phyloP scores from a whole-genome alignment of 2,888 invertebrate genomes.

The Galerucella nymphaeae region DNA sequence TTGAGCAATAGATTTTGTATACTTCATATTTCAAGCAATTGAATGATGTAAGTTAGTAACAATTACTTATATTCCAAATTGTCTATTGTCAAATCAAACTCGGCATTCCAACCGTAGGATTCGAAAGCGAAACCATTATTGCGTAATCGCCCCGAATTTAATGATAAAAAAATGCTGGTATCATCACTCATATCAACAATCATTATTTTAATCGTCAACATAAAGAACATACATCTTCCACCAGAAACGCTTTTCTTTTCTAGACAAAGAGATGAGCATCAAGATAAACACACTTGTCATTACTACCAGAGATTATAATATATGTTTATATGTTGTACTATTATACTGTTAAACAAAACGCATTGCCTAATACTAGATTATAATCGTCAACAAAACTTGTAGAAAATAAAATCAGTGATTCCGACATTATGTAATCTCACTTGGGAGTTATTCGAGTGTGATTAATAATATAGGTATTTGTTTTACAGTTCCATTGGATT shows the following conservation, averaged over 20 bases:
- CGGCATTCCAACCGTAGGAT: background rate
- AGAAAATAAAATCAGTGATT: background rate
- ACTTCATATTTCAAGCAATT: background rate
- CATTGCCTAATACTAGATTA: background rate
- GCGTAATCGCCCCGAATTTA: background rate
- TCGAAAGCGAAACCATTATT: background rate
- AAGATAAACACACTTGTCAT: constrained; percentile 2
- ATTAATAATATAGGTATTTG: no score
- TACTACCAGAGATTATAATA: constrained; percentile 6
- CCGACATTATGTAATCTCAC: background rate
- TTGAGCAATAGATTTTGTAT: constrained; percentile 1
- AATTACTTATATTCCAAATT: background rate
- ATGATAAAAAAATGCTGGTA: constrained; percentile 1
- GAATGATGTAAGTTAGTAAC: background rate
- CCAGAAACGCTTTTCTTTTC: background rate
- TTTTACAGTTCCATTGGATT: no score
- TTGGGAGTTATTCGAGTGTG: no score
- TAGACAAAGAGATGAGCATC: constrained; percentile 1
- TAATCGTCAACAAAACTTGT: background rate
- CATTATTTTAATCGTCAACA: constrained; percentile 1
- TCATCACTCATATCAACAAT: constrained; percentile 10
- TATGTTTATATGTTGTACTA: background rate
- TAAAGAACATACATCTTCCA: background rate
- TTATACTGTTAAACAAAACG: background rate
- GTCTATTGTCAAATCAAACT: constrained; percentile 1